Evolutionary conservation across 2,888 invertebrate genomes (phyloP).

Genomic region (Brenthis hecate): DNA sequence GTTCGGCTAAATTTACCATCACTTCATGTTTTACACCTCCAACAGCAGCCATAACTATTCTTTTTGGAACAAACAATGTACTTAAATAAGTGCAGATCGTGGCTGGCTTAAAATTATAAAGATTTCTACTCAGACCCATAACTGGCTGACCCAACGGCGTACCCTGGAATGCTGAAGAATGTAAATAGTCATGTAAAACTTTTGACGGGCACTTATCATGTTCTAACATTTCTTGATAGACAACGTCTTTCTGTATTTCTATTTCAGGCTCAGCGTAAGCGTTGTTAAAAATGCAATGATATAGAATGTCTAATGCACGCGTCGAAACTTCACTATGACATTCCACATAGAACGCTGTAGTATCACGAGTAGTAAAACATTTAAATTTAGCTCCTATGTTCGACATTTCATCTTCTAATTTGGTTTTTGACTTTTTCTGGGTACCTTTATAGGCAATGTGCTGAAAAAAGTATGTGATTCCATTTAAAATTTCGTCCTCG

Average conservation of each 20-base stretch:
- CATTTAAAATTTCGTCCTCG: slow-evolving; percentile 58
- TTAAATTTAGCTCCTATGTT: slow-evolving; percentile 97
- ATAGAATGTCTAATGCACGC: slow-evolving; percentile 93
- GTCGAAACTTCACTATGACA: slow-evolving; percentile 93
- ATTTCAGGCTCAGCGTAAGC: slow-evolving; percentile 66
- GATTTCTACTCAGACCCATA: slow-evolving; percentile 87
- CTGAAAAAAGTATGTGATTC: slow-evolving; percentile 69
- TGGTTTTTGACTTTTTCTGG: slow-evolving; percentile 89
- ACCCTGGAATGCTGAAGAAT: slow-evolving; percentile 71
- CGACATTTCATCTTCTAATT: slow-evolving; percentile 94
- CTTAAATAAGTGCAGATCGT: slow-evolving; percentile 90
- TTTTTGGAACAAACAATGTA: slow-evolving; percentile 92
- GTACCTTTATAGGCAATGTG: slow-evolving; percentile 82
- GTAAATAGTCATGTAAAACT: slow-evolving; percentile 68
- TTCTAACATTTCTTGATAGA: slow-evolving; percentile 62
- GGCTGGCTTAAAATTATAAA: slow-evolving; percentile 78
- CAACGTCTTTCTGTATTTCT: slow-evolving; percentile 56
- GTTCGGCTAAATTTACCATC: slow-evolving; percentile 88
- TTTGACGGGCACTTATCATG: slow-evolving; percentile 57
- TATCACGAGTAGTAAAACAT: slow-evolving; percentile 97
- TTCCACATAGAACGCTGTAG: slow-evolving; percentile 97
- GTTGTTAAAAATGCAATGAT: slow-evolving; percentile 95
- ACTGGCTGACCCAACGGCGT: slow-evolving; percentile 66
- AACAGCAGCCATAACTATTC: slow-evolving; percentile 96
- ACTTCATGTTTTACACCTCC: slow-evolving; percentile 94